Evolutionary conservation across 2,797 vertebrate species (phyloP).

Genomic region (Pangasius mekongensis): DNA sequence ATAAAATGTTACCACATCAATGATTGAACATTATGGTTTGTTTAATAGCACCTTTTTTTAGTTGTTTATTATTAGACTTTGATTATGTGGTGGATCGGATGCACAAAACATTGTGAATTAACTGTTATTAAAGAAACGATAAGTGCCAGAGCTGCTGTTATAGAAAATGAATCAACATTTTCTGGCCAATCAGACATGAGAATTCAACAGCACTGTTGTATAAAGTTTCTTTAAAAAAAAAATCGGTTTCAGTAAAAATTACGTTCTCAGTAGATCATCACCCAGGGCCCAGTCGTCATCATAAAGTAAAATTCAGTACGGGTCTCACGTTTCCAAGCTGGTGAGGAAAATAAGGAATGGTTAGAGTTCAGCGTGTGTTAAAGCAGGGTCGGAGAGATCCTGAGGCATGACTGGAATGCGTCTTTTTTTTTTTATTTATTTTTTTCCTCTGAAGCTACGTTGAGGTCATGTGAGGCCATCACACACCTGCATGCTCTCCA

Average conservation of each 20-base stretch:
- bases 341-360: background rate
- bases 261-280: background rate
- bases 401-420: constrained; percentile 23
- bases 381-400: constrained; percentile 5
- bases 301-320: background rate
- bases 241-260: background rate
- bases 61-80: background rate
- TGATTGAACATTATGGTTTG: background rate
- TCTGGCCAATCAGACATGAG: background rate
- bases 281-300: too few relatives aligned
- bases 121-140: background rate
- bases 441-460: background rate
- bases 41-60: background rate
- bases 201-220: background rate
- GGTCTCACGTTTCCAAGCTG: background rate
- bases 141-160: background rate
- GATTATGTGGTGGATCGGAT: background rate
- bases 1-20: background rate
- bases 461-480: constrained; percentile 52
- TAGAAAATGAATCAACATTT: background rate
- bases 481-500: constrained; percentile 72
- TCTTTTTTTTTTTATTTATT: background rate
- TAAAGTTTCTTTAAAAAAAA: background rate
- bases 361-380: background rate
- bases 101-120: background rate